phyloP scores from a whole-genome alignment of 2,888 invertebrate genomes.

The Tubulanus polymorphus region DNA sequence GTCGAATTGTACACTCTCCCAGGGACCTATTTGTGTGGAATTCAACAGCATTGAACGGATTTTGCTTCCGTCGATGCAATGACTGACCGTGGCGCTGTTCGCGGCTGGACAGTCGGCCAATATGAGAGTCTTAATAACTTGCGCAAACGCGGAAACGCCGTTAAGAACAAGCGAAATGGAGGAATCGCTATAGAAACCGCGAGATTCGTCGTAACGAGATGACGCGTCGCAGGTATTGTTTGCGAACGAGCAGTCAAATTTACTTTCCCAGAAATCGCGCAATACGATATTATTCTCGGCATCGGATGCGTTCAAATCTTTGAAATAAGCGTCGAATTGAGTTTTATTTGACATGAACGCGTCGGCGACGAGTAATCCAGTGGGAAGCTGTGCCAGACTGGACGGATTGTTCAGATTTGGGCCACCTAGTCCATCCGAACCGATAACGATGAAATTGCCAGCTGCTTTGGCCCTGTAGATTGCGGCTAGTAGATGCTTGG shows the following conservation, averaged over 20 bases:
- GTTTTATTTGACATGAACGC: conserved; percentile 10
- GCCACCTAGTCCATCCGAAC: neutral
- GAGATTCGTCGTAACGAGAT: conserved; percentile 3
- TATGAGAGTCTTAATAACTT: conserved; percentile 15
- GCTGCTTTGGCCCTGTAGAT: neutral
- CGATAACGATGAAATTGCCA: neutral
- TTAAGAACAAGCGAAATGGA: conserved; percentile 21
- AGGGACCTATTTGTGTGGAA: conserved; percentile 25
- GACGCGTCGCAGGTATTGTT: neutral
- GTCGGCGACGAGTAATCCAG: neutral
- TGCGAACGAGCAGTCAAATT: conserved; percentile 28
- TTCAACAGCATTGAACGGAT: conserved; percentile 26
- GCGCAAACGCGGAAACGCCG: conserved; percentile 22
- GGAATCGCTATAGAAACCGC: conserved; percentile 15
- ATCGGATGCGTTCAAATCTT: conserved; percentile 20
- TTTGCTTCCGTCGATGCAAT: conserved; percentile 24
- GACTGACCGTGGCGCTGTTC: conserved; percentile 11
- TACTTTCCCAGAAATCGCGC: conserved; percentile 30
- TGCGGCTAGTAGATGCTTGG: neutral
- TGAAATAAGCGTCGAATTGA: conserved; percentile 30
- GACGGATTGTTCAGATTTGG: neutral
- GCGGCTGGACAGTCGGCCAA: conserved; percentile 10
- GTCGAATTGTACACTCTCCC: conserved; percentile 34
- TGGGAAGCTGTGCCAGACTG: neutral
- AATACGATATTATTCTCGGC: conserved; percentile 32